Base-by-base conservation (phyloP, 2,113 vertebrate species). In the Tupaia tana region DNA sequence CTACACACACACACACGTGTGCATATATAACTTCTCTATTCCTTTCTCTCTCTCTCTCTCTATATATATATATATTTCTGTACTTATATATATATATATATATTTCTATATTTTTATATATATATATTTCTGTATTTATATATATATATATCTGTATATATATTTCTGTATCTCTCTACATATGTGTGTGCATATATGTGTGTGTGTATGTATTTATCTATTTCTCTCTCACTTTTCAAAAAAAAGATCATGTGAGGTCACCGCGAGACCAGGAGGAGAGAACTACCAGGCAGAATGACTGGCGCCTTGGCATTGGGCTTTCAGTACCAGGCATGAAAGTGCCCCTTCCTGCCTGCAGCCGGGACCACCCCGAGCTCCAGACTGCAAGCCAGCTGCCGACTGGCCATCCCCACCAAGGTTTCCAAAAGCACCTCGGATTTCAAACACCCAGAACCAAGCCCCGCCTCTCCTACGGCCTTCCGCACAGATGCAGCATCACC, bases 251-350 rank as follows among this genome's bases (percentile, higher is more conserved):
- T 0, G 5, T 54, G 63, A 31, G 74, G 43, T n/a, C 20, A 24
- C 43, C 25, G 74, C 5, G 6, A 52, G 54, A 56, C 58, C 27
- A 13, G 34, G 66, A 31, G 29, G 71, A 52, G 71, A 52, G 1
- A 10, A 73, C 43, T 56, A n/a, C 10, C 56, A 70, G 59, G 19
- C 56, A 10, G 13, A 29, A 24, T 9, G 3, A 54, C n/a, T 24
- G 29, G 52, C 56, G 25, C 25, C 56, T 22, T 4, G 34, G 64
- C 27, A 3, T 0, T 7, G 22, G 74, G 25, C 34, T 16, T 70
- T 16, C 6, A 59, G 54, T 9, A 3, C 71, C 34, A 70, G 4
- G 1, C 0, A 0, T 5, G 15, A 2, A 14, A 11, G 59, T 59
- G 43, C 43, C 19, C 59, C 43, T 64, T 25, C 61, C 74, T 71